Conservation (phyloP, 2,113 vertebrate genomes). For the Chloebia gouldiae region DNA sequence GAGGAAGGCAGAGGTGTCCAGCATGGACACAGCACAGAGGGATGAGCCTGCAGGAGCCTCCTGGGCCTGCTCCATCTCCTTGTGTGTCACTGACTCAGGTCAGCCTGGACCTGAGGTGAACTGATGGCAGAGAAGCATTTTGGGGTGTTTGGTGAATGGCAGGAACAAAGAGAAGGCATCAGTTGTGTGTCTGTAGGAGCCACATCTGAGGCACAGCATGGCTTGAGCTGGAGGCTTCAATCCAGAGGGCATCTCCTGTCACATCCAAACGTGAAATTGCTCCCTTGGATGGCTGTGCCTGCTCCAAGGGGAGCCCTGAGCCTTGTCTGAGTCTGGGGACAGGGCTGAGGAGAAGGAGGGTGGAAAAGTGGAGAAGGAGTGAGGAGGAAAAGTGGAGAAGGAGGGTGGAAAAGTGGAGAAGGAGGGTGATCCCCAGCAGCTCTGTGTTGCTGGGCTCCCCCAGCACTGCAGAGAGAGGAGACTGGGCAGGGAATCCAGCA, state of each 20-base stretch:
- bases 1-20: not conserved
- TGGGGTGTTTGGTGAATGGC: not conserved
- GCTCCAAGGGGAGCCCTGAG: not conserved
- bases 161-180: not conserved
- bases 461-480: not conserved
- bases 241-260: not conserved
- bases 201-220: not conserved
- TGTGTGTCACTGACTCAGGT: not conserved
- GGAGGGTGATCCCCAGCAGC: not conserved
- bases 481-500: not conserved
- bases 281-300: not conserved
- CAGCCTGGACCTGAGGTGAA: not conserved
- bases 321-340: not conserved
- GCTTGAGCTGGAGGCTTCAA: not conserved
- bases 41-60: rapidly evolving
- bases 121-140: rapidly evolving
- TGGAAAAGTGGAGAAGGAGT: not conserved
- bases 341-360: not conserved
- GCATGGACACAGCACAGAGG: rapidly evolving
- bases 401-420: not conserved
- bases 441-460: rapidly evolving
- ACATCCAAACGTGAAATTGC: rapidly evolving
- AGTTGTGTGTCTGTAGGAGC: not conserved
- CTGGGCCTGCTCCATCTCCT: not conserved
- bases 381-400: not conserved